Conservation (phyloP, 2,888 invertebrate species). For the Corythucha ciliata region DNA sequence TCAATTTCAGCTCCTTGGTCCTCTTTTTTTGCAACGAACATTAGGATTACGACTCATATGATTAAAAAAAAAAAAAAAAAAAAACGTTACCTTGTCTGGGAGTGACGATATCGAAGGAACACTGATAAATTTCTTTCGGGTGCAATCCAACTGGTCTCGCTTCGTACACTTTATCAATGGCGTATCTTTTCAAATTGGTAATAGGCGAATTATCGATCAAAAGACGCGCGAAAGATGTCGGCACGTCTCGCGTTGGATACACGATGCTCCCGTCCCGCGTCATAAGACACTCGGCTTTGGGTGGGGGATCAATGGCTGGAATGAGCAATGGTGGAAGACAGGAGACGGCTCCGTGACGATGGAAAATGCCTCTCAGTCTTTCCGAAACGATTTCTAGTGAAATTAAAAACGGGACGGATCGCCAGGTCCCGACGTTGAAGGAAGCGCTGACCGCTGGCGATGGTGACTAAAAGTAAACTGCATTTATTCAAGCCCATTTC, state of each 20-base stretch:
- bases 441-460: conserved; percentile 65
- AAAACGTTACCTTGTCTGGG: conserved; percentile 51
- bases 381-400: conserved; percentile 17
- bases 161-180: conserved; percentile 76
- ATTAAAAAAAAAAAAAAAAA: no score
- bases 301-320: conserved; percentile 58
- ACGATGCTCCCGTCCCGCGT: conserved; percentile 78
- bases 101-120: conserved; percentile 87
- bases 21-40: no score
- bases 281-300: conserved; percentile 68
- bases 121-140: conserved; percentile 80
- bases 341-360: conserved; percentile 62
- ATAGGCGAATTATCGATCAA: conserved; percentile 66
- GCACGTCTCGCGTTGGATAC: conserved; percentile 73
- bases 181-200: conserved; percentile 69
- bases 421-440: conserved; percentile 52
- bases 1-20: conserved; percentile 78
- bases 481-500: conserved; percentile 1
- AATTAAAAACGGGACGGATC: conserved; percentile 10
- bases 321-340: conserved; percentile 70
- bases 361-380: conserved; percentile 21
- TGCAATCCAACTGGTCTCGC: conserved; percentile 71
- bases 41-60: no score
- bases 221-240: conserved; percentile 64
- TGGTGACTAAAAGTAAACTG: conserved; percentile 44